A percentile compares a stretch with the other conserved stretches of the same genome.
phyloP scores from a whole-genome alignment of 1,140 invertebrate species.

The Drosophila kepulauana region DNA sequence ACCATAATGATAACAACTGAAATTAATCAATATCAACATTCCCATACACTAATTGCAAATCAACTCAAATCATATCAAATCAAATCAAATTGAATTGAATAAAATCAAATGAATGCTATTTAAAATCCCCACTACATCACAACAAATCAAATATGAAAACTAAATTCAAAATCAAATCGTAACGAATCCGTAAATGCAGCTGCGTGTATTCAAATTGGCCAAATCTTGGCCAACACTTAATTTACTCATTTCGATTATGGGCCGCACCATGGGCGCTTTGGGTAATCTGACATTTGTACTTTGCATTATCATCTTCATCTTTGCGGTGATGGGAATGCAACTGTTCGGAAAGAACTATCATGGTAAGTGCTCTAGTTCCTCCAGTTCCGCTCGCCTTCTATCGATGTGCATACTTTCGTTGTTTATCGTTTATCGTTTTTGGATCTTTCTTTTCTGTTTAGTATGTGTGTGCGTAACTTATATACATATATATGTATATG shows the following conservation, averaged over 20 bases:
- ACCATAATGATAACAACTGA: constrained; percentile 31
- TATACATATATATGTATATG: neutral
- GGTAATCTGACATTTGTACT: constrained; percentile 98
- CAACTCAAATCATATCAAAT: constrained; percentile 22
- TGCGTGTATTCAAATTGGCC: constrained; percentile 98
- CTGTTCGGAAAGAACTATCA: constrained; percentile 96
- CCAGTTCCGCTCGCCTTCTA: constrained; percentile 6
- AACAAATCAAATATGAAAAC: constrained; percentile 22
- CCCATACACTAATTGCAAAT: constrained; percentile 37
- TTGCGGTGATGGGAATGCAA: constrained; percentile 99
- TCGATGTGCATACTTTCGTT: constrained; percentile 43
- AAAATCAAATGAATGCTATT: constrained; percentile 18
- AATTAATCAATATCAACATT: constrained; percentile 28
- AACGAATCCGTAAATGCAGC: constrained; percentile 87
- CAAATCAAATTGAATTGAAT: constrained; percentile 12
- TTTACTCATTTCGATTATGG: constrained; percentile 98
- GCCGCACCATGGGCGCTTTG: constrained; percentile 97
- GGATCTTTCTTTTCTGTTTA: constrained; percentile 7
- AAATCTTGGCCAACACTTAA: constrained; percentile 99
- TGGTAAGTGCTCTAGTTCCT: constrained; percentile 86
- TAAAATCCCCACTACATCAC: neutral
- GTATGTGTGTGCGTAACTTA: constrained; percentile 9
- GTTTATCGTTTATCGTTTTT: constrained; percentile 26
- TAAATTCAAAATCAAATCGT: constrained; percentile 34
- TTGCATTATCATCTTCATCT: constrained; percentile 99